These are phyloP conservation scores for Ictalurus furcatus DNA, from an alignment of 2,113 vertebrate genomes.

Conservation along the genomic window DNA sequence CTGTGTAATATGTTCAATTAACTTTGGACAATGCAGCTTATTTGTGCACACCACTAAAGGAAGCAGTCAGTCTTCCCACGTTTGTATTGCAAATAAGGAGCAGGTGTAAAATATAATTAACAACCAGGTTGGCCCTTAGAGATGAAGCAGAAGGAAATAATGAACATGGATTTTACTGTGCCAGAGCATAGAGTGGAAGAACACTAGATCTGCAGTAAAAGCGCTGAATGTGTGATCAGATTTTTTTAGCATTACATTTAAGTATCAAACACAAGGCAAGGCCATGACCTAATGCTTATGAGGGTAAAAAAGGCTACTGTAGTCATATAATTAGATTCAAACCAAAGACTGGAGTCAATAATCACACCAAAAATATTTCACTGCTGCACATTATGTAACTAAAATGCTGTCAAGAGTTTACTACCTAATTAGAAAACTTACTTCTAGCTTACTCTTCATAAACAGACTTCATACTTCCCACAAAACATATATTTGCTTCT, in stretches of 20 bases:
- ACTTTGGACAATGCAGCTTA: conserved; percentile 22
- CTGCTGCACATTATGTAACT: background rate
- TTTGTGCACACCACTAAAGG: conserved; percentile 17
- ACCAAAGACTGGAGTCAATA: background rate
- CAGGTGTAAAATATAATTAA: conserved; percentile 44
- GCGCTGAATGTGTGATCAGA: background rate
- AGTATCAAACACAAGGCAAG: background rate
- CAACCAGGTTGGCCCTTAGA: conserved; percentile 21
- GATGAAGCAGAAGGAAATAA: conserved; percentile 4
- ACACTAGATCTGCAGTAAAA: background rate
- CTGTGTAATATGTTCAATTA: conserved; percentile 38
- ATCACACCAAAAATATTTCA: background rate
- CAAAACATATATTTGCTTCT: background rate
- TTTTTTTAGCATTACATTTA: background rate
- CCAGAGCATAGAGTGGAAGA: background rate
- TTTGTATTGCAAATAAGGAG: conserved; percentile 37
- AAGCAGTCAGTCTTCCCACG: conserved; percentile 4
- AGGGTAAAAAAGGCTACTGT: background rate
- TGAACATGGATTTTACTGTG: conserved; percentile 23
- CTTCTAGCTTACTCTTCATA: background rate
- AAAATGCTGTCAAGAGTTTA: background rate
- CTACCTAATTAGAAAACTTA: background rate
- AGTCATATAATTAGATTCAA: background rate
- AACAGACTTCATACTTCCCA: background rate
- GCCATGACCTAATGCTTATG: background rate